Base-by-base conservation (phyloP, 2,888 invertebrate genomes). In the Microctonus aethiopoides region DNA sequence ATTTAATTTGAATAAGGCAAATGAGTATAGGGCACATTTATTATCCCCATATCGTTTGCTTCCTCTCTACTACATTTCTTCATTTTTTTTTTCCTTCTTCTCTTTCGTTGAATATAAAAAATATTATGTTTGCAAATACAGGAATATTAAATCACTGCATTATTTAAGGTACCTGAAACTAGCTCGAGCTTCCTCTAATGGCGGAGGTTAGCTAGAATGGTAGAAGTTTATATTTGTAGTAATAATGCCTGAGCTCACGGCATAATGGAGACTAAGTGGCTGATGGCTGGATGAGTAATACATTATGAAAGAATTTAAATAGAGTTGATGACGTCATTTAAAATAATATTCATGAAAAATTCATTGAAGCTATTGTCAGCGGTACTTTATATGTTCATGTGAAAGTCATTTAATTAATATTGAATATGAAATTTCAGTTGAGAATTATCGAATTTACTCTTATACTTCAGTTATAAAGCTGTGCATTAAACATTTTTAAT, bases 101-200 rank as follows among this genome's bases (percentile, higher is more conserved):
- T 29, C 16, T 63, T 51, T 46, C 66, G 78, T 71, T 72, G 78
- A 79, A 80, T 83, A 81, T 82, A 84, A 84, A 83, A 84, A 85
- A 85, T 83, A 84, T 79, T 79, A 78, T 78, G 80, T 82, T 77
- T 72, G 78, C 74, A 78, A 80, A 75, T 79, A 77, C 74, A 72
- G 74, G 72, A 74, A 75, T 72, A 74, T 75, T 72, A 72, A 73
- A 71, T 72, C 69, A 68, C 63, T 70, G 65, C 60, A 65, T 70
- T 72, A 64, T 51, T 51, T 61, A 68, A 70, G 69, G 73, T 72
- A 63, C 69, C 69, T 69, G 70, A 73, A 70, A 51, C 62, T 69
- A 66, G 52, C 63, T 73, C 67, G 70, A 39, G 62, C 65, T 13
- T 29, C 26, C 54, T 56, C 39, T 36, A 56, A 46, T 46, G 46